Evolutionary conservation across 2,113 vertebrate genomes (phyloP), one percentile per base, ranked within the genome.

Genomic region (Chitala chitala): DNA sequence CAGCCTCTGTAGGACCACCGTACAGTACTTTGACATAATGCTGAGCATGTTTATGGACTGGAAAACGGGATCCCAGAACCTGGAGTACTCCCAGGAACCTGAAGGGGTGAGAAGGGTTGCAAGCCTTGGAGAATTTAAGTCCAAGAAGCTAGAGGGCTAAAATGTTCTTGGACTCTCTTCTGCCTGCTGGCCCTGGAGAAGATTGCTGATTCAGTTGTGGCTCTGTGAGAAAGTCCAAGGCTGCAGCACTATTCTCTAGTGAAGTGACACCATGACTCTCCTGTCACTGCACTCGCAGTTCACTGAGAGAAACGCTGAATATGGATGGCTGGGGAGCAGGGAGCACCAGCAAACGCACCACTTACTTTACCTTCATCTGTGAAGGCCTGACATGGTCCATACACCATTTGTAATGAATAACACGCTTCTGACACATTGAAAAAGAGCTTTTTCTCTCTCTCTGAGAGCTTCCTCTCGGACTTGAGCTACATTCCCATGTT

Each of bases 251-350:
- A n/a, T 68, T 42, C 64, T 48, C 31, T 40, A 5, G 40, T 42
- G 36, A n/a, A n/a, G n/a, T n/a, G n/a, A n/a, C 63, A 36, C 38
- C 33, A 36, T 20, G 40, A 20, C 33, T 20, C 44, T 40, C 1
- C 63, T 42, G 33, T 42, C 36, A 4, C n/a, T 66, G 63, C 40
- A 26, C n/a, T n/a, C n/a, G n/a, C n/a, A n/a, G n/a, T n/a, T n/a
- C n/a, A n/a, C n/a, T n/a, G n/a, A n/a, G 20, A 46, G 12, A 66
- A 38, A 66, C 63, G n/a, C 36, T 66, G 63, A 66, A 66, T 66
- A 44, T 66, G 63, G 63, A 66, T 66, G 48, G 33, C 51, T 31
- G n/a, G n/a, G n/a, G n/a, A n/a, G n/a, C n/a, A n/a, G n/a, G 46
- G 24, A 36, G 31, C 33, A 0, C 46, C 15, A 2, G 63, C 63